A percentile compares a stretch with the other conserved stretches of the same genome.
Conservation (phyloP, 1,140 invertebrate genomes). For the Eciton burchellii region DNA sequence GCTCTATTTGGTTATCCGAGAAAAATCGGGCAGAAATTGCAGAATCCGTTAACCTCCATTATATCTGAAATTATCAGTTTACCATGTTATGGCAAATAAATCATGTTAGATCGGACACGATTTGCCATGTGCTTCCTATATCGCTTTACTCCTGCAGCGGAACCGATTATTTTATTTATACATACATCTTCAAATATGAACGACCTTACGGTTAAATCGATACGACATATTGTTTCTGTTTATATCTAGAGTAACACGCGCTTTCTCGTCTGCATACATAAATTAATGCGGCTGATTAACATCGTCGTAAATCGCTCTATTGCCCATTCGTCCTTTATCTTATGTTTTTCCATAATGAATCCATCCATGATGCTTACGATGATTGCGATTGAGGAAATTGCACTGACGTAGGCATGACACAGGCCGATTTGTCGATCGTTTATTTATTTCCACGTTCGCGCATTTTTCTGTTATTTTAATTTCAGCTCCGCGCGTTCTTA, state of each 20-base stretch:
- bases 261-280: neutral
- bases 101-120: constrained; percentile 15
- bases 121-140: constrained; percentile 14
- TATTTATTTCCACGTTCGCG: neutral
- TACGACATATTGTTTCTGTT: neutral
- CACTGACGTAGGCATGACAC: too few species aligned
- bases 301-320: neutral
- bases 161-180: constrained; percentile 28
- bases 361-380: too few species aligned
- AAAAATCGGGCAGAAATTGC: constrained; percentile 55
- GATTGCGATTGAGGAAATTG: too few species aligned
- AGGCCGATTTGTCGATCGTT: too few species aligned
- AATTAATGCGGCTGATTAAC: neutral
- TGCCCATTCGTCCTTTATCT: too few species aligned
- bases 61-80: constrained; percentile 59
- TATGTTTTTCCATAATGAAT: too few species aligned
- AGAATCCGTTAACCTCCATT: constrained; percentile 56
- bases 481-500: neutral
- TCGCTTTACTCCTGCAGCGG: constrained; percentile 7
- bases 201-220: constrained; percentile 17
- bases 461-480: neutral
- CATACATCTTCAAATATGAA: neutral
- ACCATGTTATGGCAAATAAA: constrained; percentile 48
- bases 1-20: constrained; percentile 58
- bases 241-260: too few species aligned